Conservation (phyloP, 2,888 invertebrate genomes). For the Lysandra coridon region DNA sequence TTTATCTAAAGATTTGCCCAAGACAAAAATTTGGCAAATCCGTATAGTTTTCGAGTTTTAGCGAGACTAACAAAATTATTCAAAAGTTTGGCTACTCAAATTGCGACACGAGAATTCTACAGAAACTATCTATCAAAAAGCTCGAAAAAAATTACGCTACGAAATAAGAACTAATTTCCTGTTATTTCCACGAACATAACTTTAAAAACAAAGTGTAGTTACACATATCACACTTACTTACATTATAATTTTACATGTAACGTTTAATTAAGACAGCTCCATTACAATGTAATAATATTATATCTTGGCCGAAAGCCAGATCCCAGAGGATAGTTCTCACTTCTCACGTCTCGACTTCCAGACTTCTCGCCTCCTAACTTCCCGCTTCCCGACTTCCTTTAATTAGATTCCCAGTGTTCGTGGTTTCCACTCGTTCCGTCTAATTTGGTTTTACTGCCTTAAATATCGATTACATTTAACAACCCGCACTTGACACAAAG, state of each 20-base stretch:
- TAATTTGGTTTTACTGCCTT: conserved; percentile 22
- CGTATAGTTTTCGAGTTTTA: no score
- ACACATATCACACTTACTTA: background rate
- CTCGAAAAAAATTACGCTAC: no score
- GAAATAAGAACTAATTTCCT: no score
- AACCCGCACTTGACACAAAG: background rate
- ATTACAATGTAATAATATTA: conserved; percentile 15
- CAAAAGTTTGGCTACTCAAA: no score
- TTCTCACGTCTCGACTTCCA: conserved; percentile 39
- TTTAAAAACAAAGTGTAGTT: background rate
- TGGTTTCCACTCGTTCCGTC: conserved; percentile 26
- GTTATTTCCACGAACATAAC: background rate
- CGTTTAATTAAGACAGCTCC: background rate
- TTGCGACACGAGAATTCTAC: no score
- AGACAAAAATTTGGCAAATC: no score
- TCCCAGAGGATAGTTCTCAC: conserved; percentile 35
- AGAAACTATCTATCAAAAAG: no score
- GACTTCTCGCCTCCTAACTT: background rate
- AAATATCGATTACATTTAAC: conserved; percentile 10
- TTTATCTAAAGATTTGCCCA: no score
- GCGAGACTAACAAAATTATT: no score
- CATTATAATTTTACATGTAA: background rate
- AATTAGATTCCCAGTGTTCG: conserved; percentile 46
- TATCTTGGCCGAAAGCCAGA: conserved; percentile 40
- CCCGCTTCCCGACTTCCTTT: conserved; percentile 39